These are phyloP conservation scores for Sandelia bainsii DNA, from an alignment of 2,797 vertebrate species.

Conservation along the genomic window DNA sequence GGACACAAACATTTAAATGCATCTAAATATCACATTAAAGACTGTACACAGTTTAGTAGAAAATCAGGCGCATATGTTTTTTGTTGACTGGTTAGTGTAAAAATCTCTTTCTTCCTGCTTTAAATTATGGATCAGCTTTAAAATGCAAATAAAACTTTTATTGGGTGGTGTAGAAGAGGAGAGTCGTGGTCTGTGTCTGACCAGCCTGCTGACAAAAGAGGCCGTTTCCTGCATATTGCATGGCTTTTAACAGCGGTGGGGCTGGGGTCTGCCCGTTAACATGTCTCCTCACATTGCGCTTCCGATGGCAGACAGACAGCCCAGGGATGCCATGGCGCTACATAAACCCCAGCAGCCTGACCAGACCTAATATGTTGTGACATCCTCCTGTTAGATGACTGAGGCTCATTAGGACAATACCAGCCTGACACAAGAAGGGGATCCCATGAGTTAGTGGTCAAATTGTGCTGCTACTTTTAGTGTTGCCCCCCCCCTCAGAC, in stretches of 20 bases:
- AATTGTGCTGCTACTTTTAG: slow-evolving; percentile 65
- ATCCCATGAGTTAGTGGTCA: slow-evolving; percentile 61
- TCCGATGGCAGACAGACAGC: slow-evolving; percentile 78
- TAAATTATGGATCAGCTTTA: slow-evolving; percentile 86
- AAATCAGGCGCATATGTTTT: slow-evolving; percentile 72
- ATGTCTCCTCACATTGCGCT: slow-evolving; percentile 83
- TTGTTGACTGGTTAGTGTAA: slow-evolving; percentile 74
- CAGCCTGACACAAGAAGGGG: slow-evolving; percentile 74
- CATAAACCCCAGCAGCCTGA: slow-evolving; percentile 72
- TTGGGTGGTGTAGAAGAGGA: slow-evolving; percentile 76
- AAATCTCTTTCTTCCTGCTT: slow-evolving; percentile 81
- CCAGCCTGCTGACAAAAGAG: slow-evolving; percentile 82
- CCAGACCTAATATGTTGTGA: slow-evolving; percentile 79
- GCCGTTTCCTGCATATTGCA: slow-evolving; percentile 85
- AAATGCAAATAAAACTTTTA: slow-evolving; percentile 87
- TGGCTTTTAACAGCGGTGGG: slow-evolving; percentile 83
- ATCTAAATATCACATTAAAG: background rate
- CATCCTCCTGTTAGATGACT: slow-evolving; percentile 77
- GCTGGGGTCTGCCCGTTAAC: slow-evolving; percentile 81
- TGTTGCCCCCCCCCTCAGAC: slow-evolving; percentile 51
- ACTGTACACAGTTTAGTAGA: slow-evolving; percentile 25
- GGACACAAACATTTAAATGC: background rate
- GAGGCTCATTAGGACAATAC: slow-evolving; percentile 82
- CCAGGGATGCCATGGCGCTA: slow-evolving; percentile 72
- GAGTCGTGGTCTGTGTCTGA: slow-evolving; percentile 76